Conservation (phyloP, 2,888 invertebrate species). For the Drosophila quinaria region DNA sequence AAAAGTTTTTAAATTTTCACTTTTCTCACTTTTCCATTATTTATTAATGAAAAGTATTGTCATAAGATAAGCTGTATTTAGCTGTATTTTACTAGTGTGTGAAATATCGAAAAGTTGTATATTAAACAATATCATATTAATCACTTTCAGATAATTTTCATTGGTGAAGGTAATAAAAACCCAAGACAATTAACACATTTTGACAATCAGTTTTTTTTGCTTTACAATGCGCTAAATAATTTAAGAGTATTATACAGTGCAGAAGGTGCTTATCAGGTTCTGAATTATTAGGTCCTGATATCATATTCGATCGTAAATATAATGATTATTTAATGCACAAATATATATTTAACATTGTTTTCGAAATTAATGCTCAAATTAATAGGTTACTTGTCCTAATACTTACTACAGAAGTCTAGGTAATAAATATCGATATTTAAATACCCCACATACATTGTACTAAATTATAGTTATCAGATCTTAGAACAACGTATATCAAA, state of each 20-base stretch:
- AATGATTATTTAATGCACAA: slow-evolving; percentile 49
- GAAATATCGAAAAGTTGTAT: background rate
- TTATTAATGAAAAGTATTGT: background rate
- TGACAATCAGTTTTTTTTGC: slow-evolving; percentile 17
- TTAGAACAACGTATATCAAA: background rate
- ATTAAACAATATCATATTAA: background rate
- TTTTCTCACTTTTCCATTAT: background rate
- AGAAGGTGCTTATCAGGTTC: slow-evolving; percentile 39
- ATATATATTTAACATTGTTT: slow-evolving; percentile 5
- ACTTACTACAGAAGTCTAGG: background rate
- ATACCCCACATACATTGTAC: slow-evolving; percentile 3
- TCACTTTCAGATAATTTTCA: slow-evolving; percentile 8
- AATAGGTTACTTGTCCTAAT: slow-evolving; percentile 12
- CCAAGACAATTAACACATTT: slow-evolving; percentile 8
- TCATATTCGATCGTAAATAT: slow-evolving; percentile 44
- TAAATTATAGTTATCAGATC: too few species aligned
- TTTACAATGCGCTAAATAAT: slow-evolving; percentile 21
- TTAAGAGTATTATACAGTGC: background rate
- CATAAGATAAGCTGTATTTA: background rate
- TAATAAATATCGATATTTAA: background rate
- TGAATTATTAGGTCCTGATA: slow-evolving; percentile 35
- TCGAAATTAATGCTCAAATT: slow-evolving; percentile 8
- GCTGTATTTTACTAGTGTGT: background rate
- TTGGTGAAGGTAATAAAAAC: slow-evolving; percentile 23
- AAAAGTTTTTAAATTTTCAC: too few species aligned